Evolutionary conservation across 2,888 invertebrate genomes (phyloP).

Genomic region (Drosophila meridionalis): DNA sequence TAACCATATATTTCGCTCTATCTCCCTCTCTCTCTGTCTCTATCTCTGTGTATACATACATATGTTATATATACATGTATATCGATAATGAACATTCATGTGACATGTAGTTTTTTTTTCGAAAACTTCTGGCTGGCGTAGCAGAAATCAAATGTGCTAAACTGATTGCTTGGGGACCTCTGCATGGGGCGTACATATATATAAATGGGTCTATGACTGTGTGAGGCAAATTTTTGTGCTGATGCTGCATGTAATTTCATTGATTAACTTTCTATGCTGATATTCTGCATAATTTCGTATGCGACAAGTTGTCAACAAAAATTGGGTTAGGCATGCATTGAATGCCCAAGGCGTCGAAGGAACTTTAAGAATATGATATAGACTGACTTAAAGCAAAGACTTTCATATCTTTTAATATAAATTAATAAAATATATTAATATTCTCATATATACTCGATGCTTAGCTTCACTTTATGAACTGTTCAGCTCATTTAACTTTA

Average conservation of each 20-base stretch:
- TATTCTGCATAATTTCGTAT: slow-evolving; percentile 73
- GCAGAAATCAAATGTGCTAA: slow-evolving; percentile 77
- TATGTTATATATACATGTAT: slow-evolving; percentile 10
- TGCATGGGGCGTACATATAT: slow-evolving; percentile 12
- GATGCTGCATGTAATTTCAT: slow-evolving; percentile 74
- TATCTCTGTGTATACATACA: not conserved
- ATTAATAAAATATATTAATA: not conserved
- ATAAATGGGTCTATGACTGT: slow-evolving; percentile 2
- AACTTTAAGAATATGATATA: slow-evolving; percentile 2
- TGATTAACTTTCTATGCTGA: slow-evolving; percentile 77
- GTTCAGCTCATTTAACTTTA: slow-evolving; percentile 28
- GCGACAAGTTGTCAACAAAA: slow-evolving; percentile 77
- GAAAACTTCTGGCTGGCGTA: slow-evolving; percentile 46
- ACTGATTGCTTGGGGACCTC: slow-evolving; percentile 78
- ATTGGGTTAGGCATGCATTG: slow-evolving; percentile 65
- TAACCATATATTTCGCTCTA: slow-evolving; percentile 62
- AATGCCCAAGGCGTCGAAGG: slow-evolving; percentile 21
- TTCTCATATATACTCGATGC: not conserved
- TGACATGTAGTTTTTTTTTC: slow-evolving; percentile 44
- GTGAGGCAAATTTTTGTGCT: slow-evolving; percentile 58
- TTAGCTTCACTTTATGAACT: not conserved
- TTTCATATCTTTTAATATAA: not conserved
- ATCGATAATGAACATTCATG: slow-evolving; percentile 71
- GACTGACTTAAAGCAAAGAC: not conserved
- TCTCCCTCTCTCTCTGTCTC: not conserved